A percentile compares a stretch with the other conserved stretches of the same genome.
Conservation (phyloP, 2,797 vertebrate species). For the Gouania willdenowi region DNA sequence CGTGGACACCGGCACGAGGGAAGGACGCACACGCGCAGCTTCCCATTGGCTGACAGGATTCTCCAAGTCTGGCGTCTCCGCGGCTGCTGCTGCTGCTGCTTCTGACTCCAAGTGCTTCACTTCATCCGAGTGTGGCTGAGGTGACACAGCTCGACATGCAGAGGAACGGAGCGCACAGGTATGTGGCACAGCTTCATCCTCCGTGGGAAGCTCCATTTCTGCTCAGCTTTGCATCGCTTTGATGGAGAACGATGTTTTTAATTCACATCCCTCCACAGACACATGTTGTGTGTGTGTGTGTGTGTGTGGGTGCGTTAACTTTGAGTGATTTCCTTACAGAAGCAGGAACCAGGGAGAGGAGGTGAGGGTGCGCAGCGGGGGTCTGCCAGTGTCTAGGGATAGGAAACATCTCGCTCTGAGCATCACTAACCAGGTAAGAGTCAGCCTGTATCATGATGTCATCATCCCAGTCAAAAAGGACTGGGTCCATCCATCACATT, state of each 20-base stretch:
- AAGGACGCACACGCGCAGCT: conserved; percentile 43
- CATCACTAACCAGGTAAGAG: conserved; percentile 73
- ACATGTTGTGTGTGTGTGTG: no score
- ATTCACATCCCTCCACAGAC: no score
- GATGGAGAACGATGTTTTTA: no score
- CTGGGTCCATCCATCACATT: not conserved
- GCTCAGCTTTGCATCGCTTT: no score
- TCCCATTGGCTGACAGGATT: conserved; percentile 68
- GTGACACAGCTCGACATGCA: conserved; percentile 60
- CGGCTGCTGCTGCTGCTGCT: conserved; percentile 57
- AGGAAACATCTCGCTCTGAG: conserved; percentile 74
- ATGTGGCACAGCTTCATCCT: conserved; percentile 39
- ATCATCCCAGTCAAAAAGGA: not conserved
- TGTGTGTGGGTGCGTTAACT: conserved; percentile 50
- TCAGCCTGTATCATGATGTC: not conserved
- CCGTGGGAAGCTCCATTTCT: no score
- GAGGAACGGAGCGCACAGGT: conserved; percentile 69
- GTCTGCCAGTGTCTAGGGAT: conserved; percentile 54
- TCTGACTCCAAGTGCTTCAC: conserved; percentile 56
- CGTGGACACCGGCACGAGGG: conserved; percentile 6
- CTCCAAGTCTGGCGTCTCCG: conserved; percentile 54
- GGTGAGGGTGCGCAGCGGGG: conserved; percentile 66
- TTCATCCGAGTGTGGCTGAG: conserved; percentile 49
- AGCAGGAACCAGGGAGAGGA: conserved; percentile 66
- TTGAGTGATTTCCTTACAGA: conserved; percentile 60